Evolutionary conservation across 2,888 invertebrate genomes (phyloP), one percentile per base, ranked within the genome.

Genomic region (Drosophila greeni): DNA sequence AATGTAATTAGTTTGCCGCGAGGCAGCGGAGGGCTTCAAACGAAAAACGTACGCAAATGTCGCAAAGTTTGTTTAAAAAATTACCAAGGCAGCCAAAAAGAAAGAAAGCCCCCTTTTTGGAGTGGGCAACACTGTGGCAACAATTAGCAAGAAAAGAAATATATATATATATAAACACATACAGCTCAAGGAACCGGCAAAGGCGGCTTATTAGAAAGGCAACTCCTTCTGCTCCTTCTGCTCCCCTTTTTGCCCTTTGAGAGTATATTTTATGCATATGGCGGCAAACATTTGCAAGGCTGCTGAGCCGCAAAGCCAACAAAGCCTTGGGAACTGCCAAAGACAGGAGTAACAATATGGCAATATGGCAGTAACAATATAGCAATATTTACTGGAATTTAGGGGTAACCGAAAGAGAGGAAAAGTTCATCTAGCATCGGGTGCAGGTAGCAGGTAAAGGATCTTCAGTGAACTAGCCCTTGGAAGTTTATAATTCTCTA

Each of bases 31-130:
- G 29, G 49, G 64, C 73, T 73, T 73, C 73, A 73, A 73, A 75
- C 73, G 72, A 72, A 72, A 73, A 68, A 48, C 64, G 59, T 59
- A 57, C 66, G 54, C 76, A 70, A 73, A 61, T 73, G 70, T 70
- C 76, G 48, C 73, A 76, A 76, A 74, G 74, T 76, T 76, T 76
- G 74, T 70, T 74, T 74, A 76, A 74, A 74, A 74, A 74, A 76
- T 76, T 73, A 76, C 73, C 73, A 75, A 76, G 73, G 73, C 73
- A 73, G 66, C 65, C 26, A 26, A 42, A 36, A 36, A 37, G n/a
- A 36, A 36, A 37, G n/a, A 20, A 34, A 23, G 58, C 16, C n/a
- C 9, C 24, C n/a, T n/a, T n/a, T n/a, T 12, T 7, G 61, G 34
- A 16, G 14, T 5, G 29, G 58, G 48, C 9, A 12, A 12, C 61